phyloP scores from a whole-genome alignment of 2,113 vertebrate genomes.

The Campylomormyrus numenius region DNA sequence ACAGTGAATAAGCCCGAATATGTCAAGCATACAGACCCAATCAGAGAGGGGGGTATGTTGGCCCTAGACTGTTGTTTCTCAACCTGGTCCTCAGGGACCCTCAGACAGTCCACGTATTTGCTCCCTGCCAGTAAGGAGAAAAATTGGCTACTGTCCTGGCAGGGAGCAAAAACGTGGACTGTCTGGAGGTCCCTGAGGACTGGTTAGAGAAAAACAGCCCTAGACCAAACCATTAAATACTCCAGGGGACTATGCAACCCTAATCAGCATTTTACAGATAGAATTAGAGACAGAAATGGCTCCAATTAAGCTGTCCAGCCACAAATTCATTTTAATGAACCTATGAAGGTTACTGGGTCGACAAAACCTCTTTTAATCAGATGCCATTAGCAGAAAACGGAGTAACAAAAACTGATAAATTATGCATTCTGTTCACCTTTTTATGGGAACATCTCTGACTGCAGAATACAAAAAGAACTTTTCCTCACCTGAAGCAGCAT shows the following conservation, averaged over 20 bases:
- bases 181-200: background rate
- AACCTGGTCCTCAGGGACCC: background rate
- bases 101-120: background rate
- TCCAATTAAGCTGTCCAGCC: constrained; percentile 14
- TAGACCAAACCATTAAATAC: constrained; percentile 17
- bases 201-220: background rate
- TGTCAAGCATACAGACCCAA: background rate
- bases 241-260: background rate
- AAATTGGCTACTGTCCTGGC: background rate
- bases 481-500: background rate
- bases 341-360: background rate
- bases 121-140: background rate
- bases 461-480: background rate
- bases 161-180: background rate
- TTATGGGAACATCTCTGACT: background rate
- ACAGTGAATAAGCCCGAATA: background rate
- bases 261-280: constrained; percentile 5
- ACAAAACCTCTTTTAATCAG: background rate
- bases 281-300: constrained; percentile 18
- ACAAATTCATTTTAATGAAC: constrained; percentile 22
- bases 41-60: background rate
- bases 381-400: constrained; percentile 1
- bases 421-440: constrained; percentile 9
- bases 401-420: constrained; percentile 11
- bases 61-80: background rate